Conservation (phyloP, 2,888 invertebrate species). For the Callimorpha dominula region DNA sequence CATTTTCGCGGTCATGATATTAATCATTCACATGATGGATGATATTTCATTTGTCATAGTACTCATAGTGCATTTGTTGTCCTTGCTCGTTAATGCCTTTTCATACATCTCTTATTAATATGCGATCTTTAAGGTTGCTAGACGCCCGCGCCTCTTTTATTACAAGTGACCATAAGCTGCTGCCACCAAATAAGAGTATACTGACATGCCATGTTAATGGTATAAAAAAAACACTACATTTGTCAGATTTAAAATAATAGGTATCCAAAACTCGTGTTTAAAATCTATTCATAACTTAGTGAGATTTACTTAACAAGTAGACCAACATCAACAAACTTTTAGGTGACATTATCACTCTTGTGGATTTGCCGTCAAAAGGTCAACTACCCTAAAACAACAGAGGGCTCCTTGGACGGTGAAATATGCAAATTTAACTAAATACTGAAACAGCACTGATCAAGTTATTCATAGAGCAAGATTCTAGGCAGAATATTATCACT, state of each 20-base stretch:
- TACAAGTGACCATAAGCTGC: too few relatives aligned
- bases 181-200: background rate
- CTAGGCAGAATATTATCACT: conserved; percentile 10
- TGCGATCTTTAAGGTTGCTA: background rate
- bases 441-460: conserved; percentile 42
- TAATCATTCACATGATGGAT: background rate
- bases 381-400: conserved; percentile 54
- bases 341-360: conserved; percentile 26
- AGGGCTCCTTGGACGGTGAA: conserved; percentile 23
- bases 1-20: background rate
- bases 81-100: background rate
- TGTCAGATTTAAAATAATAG: background rate
- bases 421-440: conserved; percentile 58
- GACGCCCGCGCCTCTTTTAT: too few relatives aligned
- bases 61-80: background rate
- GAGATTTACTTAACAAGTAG: conserved; percentile 25
- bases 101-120: background rate
- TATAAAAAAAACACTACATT: background rate
- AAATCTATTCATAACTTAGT: conserved; percentile 24
- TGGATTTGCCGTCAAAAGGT: conserved; percentile 49
- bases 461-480: conserved; percentile 38
- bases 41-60: background rate
- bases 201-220: background rate
- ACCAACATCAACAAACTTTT: conserved; percentile 34
- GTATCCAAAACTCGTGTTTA: background rate